A percentile compares a stretch with the other conserved stretches of the same genome.
These are phyloP conservation scores for Zaprionus africanus DNA, from an alignment of 1,140 invertebrate species.

Conservation along the genomic window DNA sequence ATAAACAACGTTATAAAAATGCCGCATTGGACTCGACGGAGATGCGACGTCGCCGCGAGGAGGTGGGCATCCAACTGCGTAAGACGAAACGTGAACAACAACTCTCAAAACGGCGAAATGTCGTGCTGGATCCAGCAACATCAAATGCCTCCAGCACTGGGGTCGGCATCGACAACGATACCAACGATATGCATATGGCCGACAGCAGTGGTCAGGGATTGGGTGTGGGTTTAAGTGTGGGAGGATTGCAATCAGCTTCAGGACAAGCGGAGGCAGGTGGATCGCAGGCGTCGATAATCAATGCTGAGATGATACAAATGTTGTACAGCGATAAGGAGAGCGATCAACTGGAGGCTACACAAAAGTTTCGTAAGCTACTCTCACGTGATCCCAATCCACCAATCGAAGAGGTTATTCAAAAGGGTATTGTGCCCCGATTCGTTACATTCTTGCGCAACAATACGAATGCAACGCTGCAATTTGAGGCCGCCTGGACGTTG, in stretches of 20 bases:
- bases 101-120: conserved; percentile 96
- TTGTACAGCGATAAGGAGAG: conserved; percentile 93
- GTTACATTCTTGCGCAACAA: conserved; percentile 96
- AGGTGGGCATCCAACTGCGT: conserved; percentile 97
- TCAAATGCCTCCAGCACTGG: conserved; percentile 7
- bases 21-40: conserved; percentile 95
- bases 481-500: conserved; percentile 99
- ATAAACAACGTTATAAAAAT: conserved; percentile 98
- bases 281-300: conserved; percentile 85
- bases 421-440: conserved; percentile 98
- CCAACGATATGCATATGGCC: conserved; percentile 69
- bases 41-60: conserved; percentile 94
- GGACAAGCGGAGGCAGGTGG: conserved; percentile 21
- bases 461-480: conserved; percentile 93
- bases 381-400: conserved; percentile 98
- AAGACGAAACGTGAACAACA: conserved; percentile 98
- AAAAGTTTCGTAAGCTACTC: conserved; percentile 97
- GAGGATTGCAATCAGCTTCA: conserved; percentile 15
- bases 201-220: conserved; percentile 49
- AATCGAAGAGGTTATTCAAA: conserved; percentile 99
- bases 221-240: conserved; percentile 9
- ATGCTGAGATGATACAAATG: conserved; percentile 92
- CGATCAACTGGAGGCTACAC: conserved; percentile 94
- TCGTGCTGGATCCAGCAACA: conserved; percentile 85
- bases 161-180: conserved; percentile 53